phyloP scores from a whole-genome alignment of 2,888 invertebrate species.

The Oxytorus armatus region DNA sequence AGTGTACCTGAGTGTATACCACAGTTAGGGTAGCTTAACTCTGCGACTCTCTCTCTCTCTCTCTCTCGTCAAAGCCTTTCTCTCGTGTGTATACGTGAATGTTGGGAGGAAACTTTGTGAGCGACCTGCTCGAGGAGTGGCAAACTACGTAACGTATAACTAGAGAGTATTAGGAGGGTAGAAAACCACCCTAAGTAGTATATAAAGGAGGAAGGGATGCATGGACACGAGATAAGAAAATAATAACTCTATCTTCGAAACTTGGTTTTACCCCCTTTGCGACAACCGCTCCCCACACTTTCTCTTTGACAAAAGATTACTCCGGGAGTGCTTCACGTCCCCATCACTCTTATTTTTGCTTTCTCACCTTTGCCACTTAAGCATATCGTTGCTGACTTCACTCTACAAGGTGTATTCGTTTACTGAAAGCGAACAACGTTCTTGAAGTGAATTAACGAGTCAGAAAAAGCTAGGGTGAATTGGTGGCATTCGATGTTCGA shows the following conservation, averaged over 20 bases:
- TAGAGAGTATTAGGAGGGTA: slow-evolving; percentile 22
- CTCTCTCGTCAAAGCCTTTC: not conserved
- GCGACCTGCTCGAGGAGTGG: slow-evolving; percentile 26
- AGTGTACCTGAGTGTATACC: not conserved
- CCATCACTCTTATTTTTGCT: not conserved
- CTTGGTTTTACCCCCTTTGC: not conserved
- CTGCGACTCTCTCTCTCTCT: slow-evolving; percentile 4
- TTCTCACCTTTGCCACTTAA: not conserved
- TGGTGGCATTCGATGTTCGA: too few relatives aligned
- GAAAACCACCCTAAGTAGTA: slow-evolving; percentile 17
- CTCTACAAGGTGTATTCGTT: not conserved
- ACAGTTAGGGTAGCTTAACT: slow-evolving; percentile 21
- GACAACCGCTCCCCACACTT: not conserved
- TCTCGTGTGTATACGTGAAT: slow-evolving; percentile 3
- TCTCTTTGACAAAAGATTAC: not conserved
- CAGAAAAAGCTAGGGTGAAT: too few relatives aligned
- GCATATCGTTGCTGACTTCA: not conserved
- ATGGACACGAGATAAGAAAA: slow-evolving; percentile 62
- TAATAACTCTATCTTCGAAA: slow-evolving; percentile 49
- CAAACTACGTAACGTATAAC: slow-evolving; percentile 26
- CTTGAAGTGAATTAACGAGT: too few relatives aligned
- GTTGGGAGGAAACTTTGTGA: slow-evolving; percentile 29
- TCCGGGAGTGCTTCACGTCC: not conserved
- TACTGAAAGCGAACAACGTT: too few relatives aligned
- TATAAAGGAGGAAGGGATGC: slow-evolving; percentile 20